These are phyloP conservation scores for Paradoxurus hermaphroditus DNA, from an alignment of 2,113 vertebrate species.

Conservation along the genomic window DNA sequence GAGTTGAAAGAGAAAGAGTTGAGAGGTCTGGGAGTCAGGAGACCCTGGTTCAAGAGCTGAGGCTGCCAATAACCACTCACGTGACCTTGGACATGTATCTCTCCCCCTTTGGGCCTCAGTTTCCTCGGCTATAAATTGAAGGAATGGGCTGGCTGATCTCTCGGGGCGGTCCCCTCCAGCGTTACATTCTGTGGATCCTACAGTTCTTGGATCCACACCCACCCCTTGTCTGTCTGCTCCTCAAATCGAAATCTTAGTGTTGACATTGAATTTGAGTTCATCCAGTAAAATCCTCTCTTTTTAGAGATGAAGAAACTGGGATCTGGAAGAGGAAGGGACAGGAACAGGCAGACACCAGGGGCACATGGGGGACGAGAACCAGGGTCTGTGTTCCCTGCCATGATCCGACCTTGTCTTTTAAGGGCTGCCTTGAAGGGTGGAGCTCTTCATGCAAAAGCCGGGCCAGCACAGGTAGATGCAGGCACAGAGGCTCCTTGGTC, in stretches of 20 bases:
- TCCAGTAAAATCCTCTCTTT: background rate
- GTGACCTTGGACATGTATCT: background rate
- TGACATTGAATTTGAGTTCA: slow-evolving; percentile 36
- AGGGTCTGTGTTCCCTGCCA: background rate
- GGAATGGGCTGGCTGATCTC: background rate
- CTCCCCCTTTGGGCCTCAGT: slow-evolving; percentile 16
- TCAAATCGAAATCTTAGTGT: slow-evolving; percentile 12
- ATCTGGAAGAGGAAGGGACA: background rate
- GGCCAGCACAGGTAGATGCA: background rate
- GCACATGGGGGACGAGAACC: background rate
- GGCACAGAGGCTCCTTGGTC: background rate
- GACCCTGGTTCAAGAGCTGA: background rate
- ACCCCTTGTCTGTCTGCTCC: slow-evolving; percentile 2
- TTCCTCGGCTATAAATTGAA: background rate
- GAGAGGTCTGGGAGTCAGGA: slow-evolving; percentile 36
- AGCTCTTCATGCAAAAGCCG: background rate
- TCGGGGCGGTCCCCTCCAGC: background rate
- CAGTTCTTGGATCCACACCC: background rate
- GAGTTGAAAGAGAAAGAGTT: slow-evolving; percentile 44
- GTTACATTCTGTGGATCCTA: background rate
- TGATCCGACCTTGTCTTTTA: background rate
- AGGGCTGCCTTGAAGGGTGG: background rate
- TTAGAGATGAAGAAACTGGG: background rate
- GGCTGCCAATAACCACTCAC: background rate
- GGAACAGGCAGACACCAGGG: background rate